A percentile compares a stretch with the other conserved stretches of the same genome.
Evolutionary conservation across 2,888 invertebrate genomes (phyloP).

Genomic region (Brachyptera putata): DNA sequence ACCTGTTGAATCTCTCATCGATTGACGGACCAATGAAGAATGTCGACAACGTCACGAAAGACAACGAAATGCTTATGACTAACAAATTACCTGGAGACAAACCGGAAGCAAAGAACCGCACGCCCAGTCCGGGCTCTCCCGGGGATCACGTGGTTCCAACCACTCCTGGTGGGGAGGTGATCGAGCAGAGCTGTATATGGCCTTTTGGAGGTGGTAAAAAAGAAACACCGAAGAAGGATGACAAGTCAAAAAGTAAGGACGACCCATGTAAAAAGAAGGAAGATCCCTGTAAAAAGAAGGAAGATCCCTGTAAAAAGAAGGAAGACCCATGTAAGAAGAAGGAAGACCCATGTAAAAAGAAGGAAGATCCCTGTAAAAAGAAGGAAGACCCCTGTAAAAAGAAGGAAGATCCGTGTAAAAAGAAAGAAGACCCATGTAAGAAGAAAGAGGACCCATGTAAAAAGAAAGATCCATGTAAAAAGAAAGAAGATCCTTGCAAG

Average conservation of each 20-base stretch:
- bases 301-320: not conserved
- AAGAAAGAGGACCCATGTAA: not conserved
- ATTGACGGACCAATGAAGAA: no score
- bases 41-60: no score
- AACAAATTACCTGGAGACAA: no score
- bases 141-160: no score
- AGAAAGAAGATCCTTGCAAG: not conserved
- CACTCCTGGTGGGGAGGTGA: no score
- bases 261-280: slow-evolving; percentile 10
- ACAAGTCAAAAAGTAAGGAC: not conserved
- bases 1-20: no score
- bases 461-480: slow-evolving; percentile 3
- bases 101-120: no score
- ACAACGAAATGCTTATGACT: no score
- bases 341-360: not conserved
- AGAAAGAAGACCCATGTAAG: not conserved
- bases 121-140: no score
- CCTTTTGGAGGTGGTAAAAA: not conserved
- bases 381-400: not conserved
- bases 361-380: not conserved
- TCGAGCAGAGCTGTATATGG: no score
- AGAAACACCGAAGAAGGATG: not conserved
- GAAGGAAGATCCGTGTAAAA: slow-evolving; percentile 8
- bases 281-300: not conserved
- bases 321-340: slow-evolving; percentile 1